These are phyloP conservation scores for Dasyurus viverrinus DNA, from an alignment of 2,113 vertebrate species.

Conservation along the genomic window DNA sequence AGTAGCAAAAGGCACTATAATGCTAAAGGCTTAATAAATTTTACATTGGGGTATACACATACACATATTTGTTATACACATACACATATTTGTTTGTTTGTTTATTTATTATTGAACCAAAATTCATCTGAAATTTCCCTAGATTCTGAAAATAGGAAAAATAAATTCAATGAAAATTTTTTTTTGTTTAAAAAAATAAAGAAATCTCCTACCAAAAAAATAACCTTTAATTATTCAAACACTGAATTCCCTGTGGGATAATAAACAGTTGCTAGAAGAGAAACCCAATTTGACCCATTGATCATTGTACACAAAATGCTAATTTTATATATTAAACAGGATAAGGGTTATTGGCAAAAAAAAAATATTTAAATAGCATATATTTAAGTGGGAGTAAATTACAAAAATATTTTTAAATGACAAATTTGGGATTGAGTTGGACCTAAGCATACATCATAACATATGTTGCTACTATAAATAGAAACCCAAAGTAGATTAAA, in stretches of 20 bases:
- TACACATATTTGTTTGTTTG: too few species aligned
- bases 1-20: neutral
- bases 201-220: neutral
- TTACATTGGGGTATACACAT: neutral
- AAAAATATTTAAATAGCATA: neutral
- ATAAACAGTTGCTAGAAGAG: neutral
- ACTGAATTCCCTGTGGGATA: neutral
- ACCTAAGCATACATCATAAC: neutral
- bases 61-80: too few species aligned
- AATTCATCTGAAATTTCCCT: neutral
- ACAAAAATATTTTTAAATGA: neutral
- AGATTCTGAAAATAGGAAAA: neutral
- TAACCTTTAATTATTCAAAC: neutral
- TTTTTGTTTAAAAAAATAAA: neutral
- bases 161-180: neutral
- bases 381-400: neutral
- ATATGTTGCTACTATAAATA: neutral
- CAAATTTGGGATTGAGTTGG: neutral
- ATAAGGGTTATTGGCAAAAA: neutral
- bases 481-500: neutral
- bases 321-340: neutral
- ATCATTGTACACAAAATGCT: neutral
- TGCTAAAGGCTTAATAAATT: neutral
- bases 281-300: neutral
- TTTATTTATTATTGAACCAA: neutral